A percentile compares a stretch with the other conserved stretches of the same genome.
Evolutionary conservation across 2,797 vertebrate species (phyloP).

Genomic region (Parotocinclus haroldoi): DNA sequence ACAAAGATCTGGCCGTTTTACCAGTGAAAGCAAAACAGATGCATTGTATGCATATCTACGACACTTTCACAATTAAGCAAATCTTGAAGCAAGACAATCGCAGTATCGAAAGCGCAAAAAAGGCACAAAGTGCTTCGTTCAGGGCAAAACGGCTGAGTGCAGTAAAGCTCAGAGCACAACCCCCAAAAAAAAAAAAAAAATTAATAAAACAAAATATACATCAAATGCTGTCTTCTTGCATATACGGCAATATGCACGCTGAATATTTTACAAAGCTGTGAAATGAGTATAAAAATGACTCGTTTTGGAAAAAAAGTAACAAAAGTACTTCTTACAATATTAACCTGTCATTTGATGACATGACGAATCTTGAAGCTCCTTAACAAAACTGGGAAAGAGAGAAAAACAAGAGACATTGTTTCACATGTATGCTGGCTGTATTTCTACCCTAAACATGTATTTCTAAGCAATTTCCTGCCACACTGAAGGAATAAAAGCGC

Average conservation of each 20-base stretch:
- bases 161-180: slow-evolving; percentile 25
- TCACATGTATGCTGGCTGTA: background rate
- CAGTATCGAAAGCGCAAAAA: slow-evolving; percentile 55
- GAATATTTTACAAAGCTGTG: slow-evolving; percentile 60
- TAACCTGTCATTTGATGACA: slow-evolving; percentile 41
- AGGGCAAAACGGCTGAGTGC: slow-evolving; percentile 34
- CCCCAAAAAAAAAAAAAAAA: slow-evolving; percentile 32
- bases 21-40: slow-evolving; percentile 20
- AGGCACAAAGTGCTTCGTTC: slow-evolving; percentile 45
- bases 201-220: slow-evolving; percentile 44
- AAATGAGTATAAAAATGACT: slow-evolving; percentile 50
- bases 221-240: slow-evolving; percentile 42
- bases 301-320: slow-evolving; percentile 47
- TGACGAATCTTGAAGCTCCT: slow-evolving; percentile 51
- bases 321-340: slow-evolving; percentile 34
- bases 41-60: slow-evolving; percentile 30
- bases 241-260: slow-evolving; percentile 45
- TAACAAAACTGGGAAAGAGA: slow-evolving; percentile 82
- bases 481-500: too few relatives aligned
- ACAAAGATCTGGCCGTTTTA: slow-evolving; percentile 6
- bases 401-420: background rate
- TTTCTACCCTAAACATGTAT: too few relatives aligned
- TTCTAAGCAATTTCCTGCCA: too few relatives aligned
- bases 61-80: slow-evolving; percentile 52
- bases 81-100: slow-evolving; percentile 38